Base-by-base conservation (phyloP, 2,888 invertebrate species). In the Parnassius orleans region DNA sequence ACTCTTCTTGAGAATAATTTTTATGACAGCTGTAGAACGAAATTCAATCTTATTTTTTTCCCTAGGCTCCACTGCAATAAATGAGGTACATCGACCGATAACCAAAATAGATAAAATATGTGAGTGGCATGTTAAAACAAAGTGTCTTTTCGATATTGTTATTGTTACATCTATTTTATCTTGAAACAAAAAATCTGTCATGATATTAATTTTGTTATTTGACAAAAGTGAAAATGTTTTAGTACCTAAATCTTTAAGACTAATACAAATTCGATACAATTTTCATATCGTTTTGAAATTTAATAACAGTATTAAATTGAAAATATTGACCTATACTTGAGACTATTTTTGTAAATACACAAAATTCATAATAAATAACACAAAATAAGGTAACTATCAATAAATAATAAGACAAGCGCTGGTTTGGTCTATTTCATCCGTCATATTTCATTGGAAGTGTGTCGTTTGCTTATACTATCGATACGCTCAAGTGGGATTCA, bases 51-150 rank as follows among this genome's bases (percentile, higher is more conserved):
- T 5, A 5, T 33, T 11, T 46, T 10, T 46, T 42, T 53, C n/a
- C 10, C 19, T 33, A 46, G 46, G 42, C 41, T 3, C 60, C 55
- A 61, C 44, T 61, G 46, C 9, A 47, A 48, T n/a, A 54, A 12
- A 56, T 24, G n/a, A n/a, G 14, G 10, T 46, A 53, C 53, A 42
- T 52, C 33, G 57, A 58, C 53, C 55, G 50, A 60, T 66, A 65
- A 53, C 52, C 24, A 14, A 55, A 41, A 47, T 43, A 11, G 33
- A 14, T 44, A 53, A 52, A 55, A 9, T n/a, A 46, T 51, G 9
- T 51, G 10, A 52, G 5, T 50, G 50, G 43, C 14, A 11, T 42
- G 12, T 51, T 42, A 44, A 15, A 56, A 61, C 51, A 61, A 56
- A 53, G 41, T 0, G 9, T 24, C 12, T 51, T 24, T 33, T 51